phyloP scores from a whole-genome alignment of 1,140 invertebrate genomes.

The Drosophila funebris region DNA sequence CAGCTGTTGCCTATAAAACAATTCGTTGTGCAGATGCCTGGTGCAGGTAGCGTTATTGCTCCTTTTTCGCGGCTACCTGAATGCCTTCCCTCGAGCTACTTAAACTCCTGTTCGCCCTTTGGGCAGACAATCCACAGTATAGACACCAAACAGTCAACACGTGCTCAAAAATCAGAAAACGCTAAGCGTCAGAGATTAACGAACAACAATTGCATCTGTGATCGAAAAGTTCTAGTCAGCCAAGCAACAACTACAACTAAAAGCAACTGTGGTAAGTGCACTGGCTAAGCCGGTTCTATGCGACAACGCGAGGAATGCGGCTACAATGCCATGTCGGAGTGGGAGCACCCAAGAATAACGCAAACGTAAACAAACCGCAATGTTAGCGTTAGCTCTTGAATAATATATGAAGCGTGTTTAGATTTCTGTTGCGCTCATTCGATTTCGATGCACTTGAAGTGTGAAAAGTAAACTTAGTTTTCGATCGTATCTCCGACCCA shows the following conservation, averaged over 20 bases:
- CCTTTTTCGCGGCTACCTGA: conserved; percentile 15
- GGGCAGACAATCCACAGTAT: conserved; percentile 21
- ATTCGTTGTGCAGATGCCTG: conserved; percentile 38
- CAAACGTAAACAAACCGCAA: conserved; percentile 53
- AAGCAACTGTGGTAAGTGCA: conserved; percentile 49
- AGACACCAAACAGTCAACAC: conserved; percentile 44
- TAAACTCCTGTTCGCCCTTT: conserved; percentile 14
- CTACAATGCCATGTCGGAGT: not conserved
- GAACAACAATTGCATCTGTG: conserved; percentile 41
- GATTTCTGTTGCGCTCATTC: conserved; percentile 20
- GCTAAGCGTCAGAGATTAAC: conserved; percentile 56
- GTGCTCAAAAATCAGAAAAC: conserved; percentile 31
- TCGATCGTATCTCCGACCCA: not conserved
- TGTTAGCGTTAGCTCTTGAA: not conserved
- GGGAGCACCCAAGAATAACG: not conserved
- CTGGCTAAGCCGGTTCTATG: conserved; percentile 27
- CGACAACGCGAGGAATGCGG: conserved; percentile 23
- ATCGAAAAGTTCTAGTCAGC: conserved; percentile 36
- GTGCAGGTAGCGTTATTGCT: conserved; percentile 19
- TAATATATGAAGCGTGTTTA: conserved; percentile 48
- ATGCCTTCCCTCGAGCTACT: conserved; percentile 25
- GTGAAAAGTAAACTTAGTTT: not conserved
- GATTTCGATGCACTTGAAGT: conserved; percentile 49
- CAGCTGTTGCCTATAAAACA: conserved; percentile 58
- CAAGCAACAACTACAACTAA: conserved; percentile 27